Conservation (phyloP, 2,113 vertebrate genomes). For the Dromiciops gliroides region DNA sequence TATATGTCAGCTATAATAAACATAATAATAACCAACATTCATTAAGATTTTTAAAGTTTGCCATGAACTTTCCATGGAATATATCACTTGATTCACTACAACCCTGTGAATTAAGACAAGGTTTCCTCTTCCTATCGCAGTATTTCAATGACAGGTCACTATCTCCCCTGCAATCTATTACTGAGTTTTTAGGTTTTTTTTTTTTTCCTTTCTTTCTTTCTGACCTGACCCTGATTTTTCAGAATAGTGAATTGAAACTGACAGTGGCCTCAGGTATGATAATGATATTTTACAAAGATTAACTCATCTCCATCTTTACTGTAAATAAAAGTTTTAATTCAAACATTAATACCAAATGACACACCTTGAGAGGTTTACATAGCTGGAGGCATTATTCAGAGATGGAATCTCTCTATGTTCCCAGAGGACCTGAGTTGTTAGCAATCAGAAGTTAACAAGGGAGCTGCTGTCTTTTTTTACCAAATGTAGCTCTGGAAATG, state of each 20-base stretch:
- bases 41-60: not conserved
- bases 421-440: conserved; percentile 19
- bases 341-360: conserved; percentile 59
- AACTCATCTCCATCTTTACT: conserved; percentile 20
- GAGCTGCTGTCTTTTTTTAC: conserved; percentile 37
- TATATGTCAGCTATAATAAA: not conserved
- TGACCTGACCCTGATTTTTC: conserved; percentile 29
- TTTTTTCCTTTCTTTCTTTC: not conserved
- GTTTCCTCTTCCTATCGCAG: not conserved
- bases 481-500: conserved; percentile 43
- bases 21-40: not conserved
- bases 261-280: not conserved
- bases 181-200: not conserved
- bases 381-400: conserved; percentile 39
- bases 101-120: not conserved
- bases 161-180: not conserved
- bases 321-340: conserved; percentile 62
- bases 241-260: conserved; percentile 6
- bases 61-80: not conserved
- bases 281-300: not conserved
- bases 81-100: not conserved
- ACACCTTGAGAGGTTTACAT: conserved; percentile 37
- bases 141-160: not conserved
- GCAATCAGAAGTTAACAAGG: conserved; percentile 62
- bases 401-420: not conserved